Base-by-base conservation (phyloP, 1,140 invertebrate genomes). In the Drosophila truncata region DNA sequence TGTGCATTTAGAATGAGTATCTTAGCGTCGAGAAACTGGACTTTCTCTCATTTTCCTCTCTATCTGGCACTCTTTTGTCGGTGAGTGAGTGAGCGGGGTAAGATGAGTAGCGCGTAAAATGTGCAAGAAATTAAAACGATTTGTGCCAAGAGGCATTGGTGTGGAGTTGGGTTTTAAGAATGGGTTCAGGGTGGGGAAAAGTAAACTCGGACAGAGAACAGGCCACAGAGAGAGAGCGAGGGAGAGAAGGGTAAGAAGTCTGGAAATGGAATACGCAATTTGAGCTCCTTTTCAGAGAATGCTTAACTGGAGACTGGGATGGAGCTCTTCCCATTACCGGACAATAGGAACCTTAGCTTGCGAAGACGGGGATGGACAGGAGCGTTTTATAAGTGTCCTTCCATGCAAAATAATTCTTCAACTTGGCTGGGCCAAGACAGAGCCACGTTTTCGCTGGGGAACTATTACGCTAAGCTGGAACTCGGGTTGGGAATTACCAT, bases 71-170 rank as follows among this genome's bases (percentile, higher is more conserved):
- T 47, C 66, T 49, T 69, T 60, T 72, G 67, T 42, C 35, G 49
- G 66, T 23, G 44, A 49, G 29, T 39, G 50, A 59, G 60, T 74
- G 49, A 44, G 31, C 31, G 31, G 46, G 49, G 82, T 86, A 86
- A 86, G 58, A 66, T 75, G 82, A 86, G 78, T 49, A 63, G 74
- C 73, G 63, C 60, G 65, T 71, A 83, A 84, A 87, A 74, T 83
- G 80, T 78, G 84, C 72, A 83, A 88, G 80, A 88, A 88, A 87
- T 88, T 87, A 83, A 88, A 87, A 80, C 80, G 84, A 85, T 85
- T 84, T 84, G 57, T 60, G 59, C 62, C 79, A 80, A 72, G 67
- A 67, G 64, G 60, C 58, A 49, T 67, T 67, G 49, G 42, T 33
- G 13, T 31, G 23, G n/a, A 13, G 14, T 16, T 31, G 62, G 27